Conservation (phyloP, 2,113 vertebrate genomes). For the Vulpes vulpes region DNA sequence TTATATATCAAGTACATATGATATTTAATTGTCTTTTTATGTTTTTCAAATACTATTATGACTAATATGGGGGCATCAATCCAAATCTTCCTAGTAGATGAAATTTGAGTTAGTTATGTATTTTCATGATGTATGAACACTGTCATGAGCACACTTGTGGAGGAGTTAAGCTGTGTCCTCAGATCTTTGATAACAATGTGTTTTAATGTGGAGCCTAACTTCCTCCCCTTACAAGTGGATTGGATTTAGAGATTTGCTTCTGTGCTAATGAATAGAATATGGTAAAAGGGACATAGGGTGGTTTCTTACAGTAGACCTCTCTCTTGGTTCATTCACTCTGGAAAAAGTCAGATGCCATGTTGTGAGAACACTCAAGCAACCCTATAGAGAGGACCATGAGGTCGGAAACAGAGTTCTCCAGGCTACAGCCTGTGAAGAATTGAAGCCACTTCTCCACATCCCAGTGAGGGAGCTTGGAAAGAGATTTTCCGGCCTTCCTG, state of each 20-base stretch:
- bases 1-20: background rate
- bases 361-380: background rate
- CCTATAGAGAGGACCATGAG: no score
- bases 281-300: background rate
- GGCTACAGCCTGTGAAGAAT: background rate
- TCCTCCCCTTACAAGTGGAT: background rate
- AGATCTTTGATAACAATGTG: background rate
- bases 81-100: background rate
- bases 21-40: background rate
- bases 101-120: background rate
- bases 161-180: background rate
- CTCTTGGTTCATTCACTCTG: background rate
- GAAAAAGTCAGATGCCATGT: background rate
- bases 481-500: background rate
- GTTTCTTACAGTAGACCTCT: background rate
- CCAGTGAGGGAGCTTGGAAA: background rate
- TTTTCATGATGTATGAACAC: background rate
- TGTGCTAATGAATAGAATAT: background rate
- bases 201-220: background rate
- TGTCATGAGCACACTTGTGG: background rate
- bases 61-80: background rate
- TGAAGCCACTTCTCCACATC: background rate
- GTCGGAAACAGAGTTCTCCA: background rate
- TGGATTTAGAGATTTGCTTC: background rate
- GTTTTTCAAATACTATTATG: background rate